Evolutionary conservation across 2,888 invertebrate species (phyloP).

Genomic region (Nyleta sp.): DNA sequence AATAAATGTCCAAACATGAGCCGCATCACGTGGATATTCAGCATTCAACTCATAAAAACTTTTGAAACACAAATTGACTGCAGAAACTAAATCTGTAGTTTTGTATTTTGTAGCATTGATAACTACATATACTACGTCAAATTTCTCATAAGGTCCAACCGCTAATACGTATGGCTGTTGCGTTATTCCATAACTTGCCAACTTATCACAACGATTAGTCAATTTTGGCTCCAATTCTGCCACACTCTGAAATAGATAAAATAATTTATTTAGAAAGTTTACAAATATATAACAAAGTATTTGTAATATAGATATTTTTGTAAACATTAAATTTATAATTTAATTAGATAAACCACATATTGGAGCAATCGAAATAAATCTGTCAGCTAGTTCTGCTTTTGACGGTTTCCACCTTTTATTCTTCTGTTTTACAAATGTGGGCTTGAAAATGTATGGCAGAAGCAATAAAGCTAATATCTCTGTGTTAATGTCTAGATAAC

Average conservation of each 20-base stretch:
- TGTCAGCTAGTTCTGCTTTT: constrained; percentile 24
- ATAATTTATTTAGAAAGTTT: background rate
- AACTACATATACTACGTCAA: constrained; percentile 7
- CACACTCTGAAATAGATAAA: constrained; percentile 16
- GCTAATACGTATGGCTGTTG: constrained; percentile 9
- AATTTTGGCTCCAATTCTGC: constrained; percentile 5
- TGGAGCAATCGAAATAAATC: constrained; percentile 22
- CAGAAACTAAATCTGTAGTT: constrained; percentile 1
- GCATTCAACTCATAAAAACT: constrained; percentile 24
- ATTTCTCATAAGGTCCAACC: background rate
- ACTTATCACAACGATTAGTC: background rate
- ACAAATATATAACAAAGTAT: too few relatives aligned
- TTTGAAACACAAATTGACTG: constrained; percentile 14
- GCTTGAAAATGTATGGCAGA: constrained; percentile 30
- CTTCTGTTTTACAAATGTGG: background rate
- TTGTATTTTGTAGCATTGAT: constrained; percentile 12
- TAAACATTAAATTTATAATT: background rate
- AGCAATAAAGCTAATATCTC: constrained; percentile 7
- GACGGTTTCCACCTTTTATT: constrained; percentile 32
- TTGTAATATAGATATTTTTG: too few relatives aligned
- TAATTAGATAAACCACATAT: too few relatives aligned
- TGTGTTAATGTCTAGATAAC: too few relatives aligned
- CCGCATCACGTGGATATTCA: constrained; percentile 13
- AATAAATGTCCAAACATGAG: constrained; percentile 16
- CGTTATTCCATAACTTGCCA: background rate